phyloP scores from a whole-genome alignment of 1,140 invertebrate genomes.

The Geopemphigus sp. region DNA sequence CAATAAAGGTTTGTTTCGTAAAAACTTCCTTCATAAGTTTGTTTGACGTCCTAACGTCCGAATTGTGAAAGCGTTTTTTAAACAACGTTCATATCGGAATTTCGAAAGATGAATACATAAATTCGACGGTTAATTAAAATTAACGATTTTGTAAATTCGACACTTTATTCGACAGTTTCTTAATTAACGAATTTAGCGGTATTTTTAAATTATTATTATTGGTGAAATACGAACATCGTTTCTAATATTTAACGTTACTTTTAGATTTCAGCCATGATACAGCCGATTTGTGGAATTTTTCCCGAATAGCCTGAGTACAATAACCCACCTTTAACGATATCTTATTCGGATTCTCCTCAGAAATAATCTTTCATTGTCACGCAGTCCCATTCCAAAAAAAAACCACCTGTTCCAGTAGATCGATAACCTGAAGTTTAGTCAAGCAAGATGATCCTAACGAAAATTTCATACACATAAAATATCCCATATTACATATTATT shows the following conservation, averaged over 20 bases:
- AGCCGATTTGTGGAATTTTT: not conserved
- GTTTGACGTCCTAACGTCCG: too few species aligned
- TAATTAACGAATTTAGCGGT: not conserved
- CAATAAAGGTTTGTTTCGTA: too few species aligned
- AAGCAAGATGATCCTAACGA: too few species aligned
- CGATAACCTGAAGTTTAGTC: not conserved
- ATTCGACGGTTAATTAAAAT: not conserved
- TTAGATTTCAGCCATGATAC: not conserved
- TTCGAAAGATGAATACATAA: too few species aligned
- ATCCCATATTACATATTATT: too few species aligned
- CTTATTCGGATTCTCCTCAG: not conserved
- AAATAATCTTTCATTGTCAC: conserved; percentile 2
- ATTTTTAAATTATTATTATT: conserved; percentile 6
- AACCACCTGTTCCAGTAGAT: conserved; percentile 6
- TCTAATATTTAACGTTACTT: not conserved
- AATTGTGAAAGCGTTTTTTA: too few species aligned
- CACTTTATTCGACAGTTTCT: not conserved
- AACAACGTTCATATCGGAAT: too few species aligned
- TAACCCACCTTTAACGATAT: not conserved
- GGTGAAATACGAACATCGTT: too few species aligned
- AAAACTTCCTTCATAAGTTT: too few species aligned
- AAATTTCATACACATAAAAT: too few species aligned
- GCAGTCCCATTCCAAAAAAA: not conserved
- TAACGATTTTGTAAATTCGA: not conserved
- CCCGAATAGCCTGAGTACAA: not conserved